phyloP scores from a whole-genome alignment of 2,888 invertebrate species.

The Homarus gammarus region DNA sequence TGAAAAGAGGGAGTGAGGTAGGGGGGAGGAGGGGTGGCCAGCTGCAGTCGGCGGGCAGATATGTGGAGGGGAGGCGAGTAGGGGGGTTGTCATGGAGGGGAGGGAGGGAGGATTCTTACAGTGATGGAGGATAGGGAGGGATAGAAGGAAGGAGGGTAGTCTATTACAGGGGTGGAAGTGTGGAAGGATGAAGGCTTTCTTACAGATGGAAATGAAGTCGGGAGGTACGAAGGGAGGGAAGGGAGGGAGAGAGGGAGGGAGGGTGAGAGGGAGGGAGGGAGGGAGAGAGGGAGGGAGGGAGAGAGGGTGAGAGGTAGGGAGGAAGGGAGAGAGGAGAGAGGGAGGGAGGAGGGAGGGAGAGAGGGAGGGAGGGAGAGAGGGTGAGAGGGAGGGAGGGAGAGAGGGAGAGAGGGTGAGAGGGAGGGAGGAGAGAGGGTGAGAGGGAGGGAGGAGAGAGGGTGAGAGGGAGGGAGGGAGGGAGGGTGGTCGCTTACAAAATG shows the following conservation, averaged over 20 bases:
- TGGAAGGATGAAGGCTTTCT: not conserved
- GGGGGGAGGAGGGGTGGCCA: not conserved
- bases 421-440: not conserved
- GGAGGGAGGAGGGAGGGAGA: not conserved
- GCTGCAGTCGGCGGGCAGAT: not conserved
- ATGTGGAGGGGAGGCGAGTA: too few relatives aligned
- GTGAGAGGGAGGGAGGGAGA: not conserved
- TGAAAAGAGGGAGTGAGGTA: not conserved
- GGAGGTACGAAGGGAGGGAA: not conserved
- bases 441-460: not conserved
- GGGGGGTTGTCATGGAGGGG: not conserved
- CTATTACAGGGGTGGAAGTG: not conserved
- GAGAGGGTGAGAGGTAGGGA: not conserved
- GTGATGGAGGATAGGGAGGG: not conserved
- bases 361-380: not conserved
- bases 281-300: not conserved
- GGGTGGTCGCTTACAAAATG: too few relatives aligned
- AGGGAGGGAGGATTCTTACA: not conserved
- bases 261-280: not conserved
- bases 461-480: not conserved
- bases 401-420: not conserved
- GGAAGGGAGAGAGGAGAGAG: not conserved
- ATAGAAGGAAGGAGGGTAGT: not conserved
- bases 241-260: slow-evolving; percentile 3
- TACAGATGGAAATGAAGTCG: too few relatives aligned